phyloP scores from a whole-genome alignment of 2,888 invertebrate species.

The Microctonus hyperodae region DNA sequence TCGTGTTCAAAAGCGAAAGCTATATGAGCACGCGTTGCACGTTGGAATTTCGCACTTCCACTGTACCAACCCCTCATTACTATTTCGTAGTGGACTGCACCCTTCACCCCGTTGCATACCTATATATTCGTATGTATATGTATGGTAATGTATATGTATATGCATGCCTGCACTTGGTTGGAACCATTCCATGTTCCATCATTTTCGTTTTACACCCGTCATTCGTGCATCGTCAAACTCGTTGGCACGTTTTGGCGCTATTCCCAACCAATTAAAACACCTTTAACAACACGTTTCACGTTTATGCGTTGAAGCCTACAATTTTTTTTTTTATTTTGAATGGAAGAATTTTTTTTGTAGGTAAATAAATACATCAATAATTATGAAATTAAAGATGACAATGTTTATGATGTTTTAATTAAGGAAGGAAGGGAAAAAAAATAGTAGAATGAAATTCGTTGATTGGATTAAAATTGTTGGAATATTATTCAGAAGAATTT shows the following conservation, averaged over 20 bases:
- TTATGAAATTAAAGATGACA: too few species aligned
- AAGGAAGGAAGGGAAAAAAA: too few species aligned
- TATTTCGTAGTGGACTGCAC: slow-evolving; percentile 17
- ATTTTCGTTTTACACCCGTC: slow-evolving; percentile 39
- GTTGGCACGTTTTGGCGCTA: slow-evolving; percentile 21
- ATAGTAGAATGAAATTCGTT: too few species aligned
- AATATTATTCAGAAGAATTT: too few species aligned
- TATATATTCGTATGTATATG: background rate
- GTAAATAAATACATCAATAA: too few species aligned
- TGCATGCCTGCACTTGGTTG: slow-evolving; percentile 28
- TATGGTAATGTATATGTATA: too few species aligned
- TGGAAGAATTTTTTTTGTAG: too few species aligned
- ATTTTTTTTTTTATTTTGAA: slow-evolving; percentile 33
- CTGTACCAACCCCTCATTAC: slow-evolving; percentile 11
- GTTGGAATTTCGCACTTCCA: slow-evolving; percentile 22
- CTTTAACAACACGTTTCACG: slow-evolving; percentile 40
- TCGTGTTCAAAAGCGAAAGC: slow-evolving; percentile 14
- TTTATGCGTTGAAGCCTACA: slow-evolving; percentile 30
- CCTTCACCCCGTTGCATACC: slow-evolving; percentile 12
- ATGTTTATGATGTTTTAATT: too few species aligned
- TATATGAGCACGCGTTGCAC: slow-evolving; percentile 13
- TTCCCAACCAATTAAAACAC: slow-evolving; percentile 39
- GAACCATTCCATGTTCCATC: slow-evolving; percentile 38
- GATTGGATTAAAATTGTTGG: too few species aligned
- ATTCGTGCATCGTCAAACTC: slow-evolving; percentile 30